Percentiles rank a stretch among this genome's conserved stretches.
These are phyloP conservation scores for Eurystomus gularis DNA, from an alignment of 2,113 vertebrate genomes.

Conservation along the genomic window DNA sequence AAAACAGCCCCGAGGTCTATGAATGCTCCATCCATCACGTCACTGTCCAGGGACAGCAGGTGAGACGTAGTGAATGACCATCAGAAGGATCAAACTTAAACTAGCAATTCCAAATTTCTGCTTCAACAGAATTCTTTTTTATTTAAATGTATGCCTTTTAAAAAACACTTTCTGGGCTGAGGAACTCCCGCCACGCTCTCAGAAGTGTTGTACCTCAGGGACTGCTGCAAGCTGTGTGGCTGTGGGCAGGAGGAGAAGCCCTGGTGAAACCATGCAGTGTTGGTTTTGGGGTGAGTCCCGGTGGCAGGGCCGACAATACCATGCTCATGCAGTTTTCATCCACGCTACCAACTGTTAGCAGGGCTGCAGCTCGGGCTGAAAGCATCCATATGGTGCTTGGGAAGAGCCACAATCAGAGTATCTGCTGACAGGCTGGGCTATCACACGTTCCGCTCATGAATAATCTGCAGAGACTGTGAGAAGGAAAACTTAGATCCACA, in stretches of 20 bases:
- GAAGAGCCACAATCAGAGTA: constrained; percentile 62
- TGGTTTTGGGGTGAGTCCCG: neutral
- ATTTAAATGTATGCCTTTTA: neutral
- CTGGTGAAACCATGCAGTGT: accelerated
- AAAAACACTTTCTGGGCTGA: neutral
- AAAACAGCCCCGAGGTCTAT: neutral
- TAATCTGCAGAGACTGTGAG: constrained; percentile 60
- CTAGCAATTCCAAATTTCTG: neutral
- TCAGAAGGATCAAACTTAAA: neutral
- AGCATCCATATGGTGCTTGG: constrained; percentile 65
- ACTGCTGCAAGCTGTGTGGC: neutral
- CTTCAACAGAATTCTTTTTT: neutral
- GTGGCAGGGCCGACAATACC: neutral
- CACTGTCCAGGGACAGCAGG: neutral
- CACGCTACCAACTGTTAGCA: constrained; percentile 2
- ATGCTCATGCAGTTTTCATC: neutral
- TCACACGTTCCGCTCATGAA: constrained; percentile 60
- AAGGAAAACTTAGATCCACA: constrained; percentile 55
- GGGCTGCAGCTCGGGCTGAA: constrained; percentile 56
- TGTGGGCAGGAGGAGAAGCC: neutral
- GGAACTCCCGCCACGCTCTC: accelerated
- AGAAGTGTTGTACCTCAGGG: neutral
- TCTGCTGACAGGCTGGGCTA: constrained; percentile 69
- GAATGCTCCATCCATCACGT: neutral
- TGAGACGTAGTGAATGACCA: neutral